Base-by-base conservation (phyloP, 2,888 invertebrate genomes). In the Andrena flavipes region DNA sequence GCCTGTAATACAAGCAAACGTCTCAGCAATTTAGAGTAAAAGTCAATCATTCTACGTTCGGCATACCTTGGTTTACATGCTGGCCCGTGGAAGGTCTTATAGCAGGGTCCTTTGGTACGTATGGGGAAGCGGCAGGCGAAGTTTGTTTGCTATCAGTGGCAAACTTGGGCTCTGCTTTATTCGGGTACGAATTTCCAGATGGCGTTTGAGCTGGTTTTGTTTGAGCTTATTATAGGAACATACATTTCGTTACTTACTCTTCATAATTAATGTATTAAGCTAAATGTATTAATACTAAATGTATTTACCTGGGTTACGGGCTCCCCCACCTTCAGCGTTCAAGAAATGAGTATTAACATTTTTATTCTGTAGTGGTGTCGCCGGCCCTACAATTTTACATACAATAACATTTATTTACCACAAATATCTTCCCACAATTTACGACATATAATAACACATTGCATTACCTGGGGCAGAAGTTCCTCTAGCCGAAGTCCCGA, bases 321-420 rank as follows among this genome's bases (percentile, higher is more conserved):
- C 83, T 20, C 89, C 87, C 63, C 89, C 86, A 35, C 88, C 84
- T 68, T 91, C 90, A 5, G 73, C 62, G 0, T 83, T 54, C 62
- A 90, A 30, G 5, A 90, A 79, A 16, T 56, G 13, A 1, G 76
- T 74, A 62, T 85, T 87, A 35, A 79, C 30, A 73, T 89, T 80
- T 48, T 76, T 85, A 29, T 49, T 73, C 26, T 62, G 63, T 23
- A 65, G 68, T n/a, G 49, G 23, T 16, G 69, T 10, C 35, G 49
- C 26, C 29, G n/a, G 33, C 33, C 80, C 82, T 82, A 26, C 7
- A 26, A 85, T 80, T 16, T 42, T 77, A 48, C 8, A n/a, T 56
- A 64, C 0, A 26, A 29, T 23, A 60, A 30, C 16, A 8, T 59
- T 10, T 60, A 13, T 5, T 49, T 49, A 8, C 42, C 10, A n/a